phyloP scores from a whole-genome alignment of 2,113 vertebrate species.

The Uria lomvia region DNA sequence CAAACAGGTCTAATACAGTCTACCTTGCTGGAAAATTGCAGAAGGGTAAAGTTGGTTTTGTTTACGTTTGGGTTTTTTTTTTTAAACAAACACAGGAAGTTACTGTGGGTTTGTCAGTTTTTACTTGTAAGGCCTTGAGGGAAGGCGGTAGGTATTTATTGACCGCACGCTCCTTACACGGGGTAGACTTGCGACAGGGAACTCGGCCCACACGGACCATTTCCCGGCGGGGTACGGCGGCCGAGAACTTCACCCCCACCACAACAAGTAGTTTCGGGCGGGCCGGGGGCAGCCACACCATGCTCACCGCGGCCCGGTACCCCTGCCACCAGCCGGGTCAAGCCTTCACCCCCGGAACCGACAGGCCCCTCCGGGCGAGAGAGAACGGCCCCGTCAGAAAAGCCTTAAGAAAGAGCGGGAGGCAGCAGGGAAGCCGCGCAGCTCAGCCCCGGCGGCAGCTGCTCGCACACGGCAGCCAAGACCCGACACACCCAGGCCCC shows the following conservation, averaged over 20 bases:
- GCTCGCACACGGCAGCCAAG: fast-evolving
- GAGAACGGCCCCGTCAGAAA: neutral
- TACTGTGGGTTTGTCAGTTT: fast-evolving
- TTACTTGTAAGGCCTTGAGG: fast-evolving
- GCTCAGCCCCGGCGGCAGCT: fast-evolving
- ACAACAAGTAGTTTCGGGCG: fast-evolving
- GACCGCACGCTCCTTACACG: fast-evolving
- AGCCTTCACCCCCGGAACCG: neutral
- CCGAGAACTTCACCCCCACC: fast-evolving
- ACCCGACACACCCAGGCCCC: fast-evolving
- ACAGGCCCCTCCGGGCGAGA: too few species aligned
- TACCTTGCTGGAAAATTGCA: neutral
- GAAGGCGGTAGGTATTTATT: fast-evolving
- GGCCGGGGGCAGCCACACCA: neutral
- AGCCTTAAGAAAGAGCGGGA: too few species aligned
- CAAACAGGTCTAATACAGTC: neutral
- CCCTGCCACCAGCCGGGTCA: neutral
- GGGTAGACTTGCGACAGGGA: fast-evolving
- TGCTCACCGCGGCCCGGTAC: too few species aligned
- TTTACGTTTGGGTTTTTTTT: neutral
- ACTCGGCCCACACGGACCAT: fast-evolving
- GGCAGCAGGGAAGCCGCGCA: too few species aligned
- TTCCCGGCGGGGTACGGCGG: neutral
- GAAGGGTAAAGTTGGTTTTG: neutral
- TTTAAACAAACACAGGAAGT: neutral